A percentile compares a stretch with the other conserved stretches of the same genome.
Conservation (phyloP, 2,888 invertebrate species). For the Xestoiulus laeticollis region DNA sequence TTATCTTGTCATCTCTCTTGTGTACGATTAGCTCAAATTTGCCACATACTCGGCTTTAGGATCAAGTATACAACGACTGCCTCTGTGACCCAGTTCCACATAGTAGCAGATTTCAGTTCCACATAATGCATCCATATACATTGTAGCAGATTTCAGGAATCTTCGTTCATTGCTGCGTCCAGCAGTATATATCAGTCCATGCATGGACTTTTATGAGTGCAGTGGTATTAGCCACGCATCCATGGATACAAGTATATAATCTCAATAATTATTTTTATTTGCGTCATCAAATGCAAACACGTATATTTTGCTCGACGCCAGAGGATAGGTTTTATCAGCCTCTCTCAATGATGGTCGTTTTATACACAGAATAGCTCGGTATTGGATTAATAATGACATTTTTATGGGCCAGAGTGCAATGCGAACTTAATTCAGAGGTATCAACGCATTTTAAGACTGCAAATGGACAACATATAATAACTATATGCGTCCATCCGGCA, state of each 20-base stretch:
- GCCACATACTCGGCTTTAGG: background rate
- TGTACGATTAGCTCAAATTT: background rate
- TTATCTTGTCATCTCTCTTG: background rate
- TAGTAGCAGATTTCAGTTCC: background rate
- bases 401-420: background rate
- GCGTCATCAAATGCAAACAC: slow-evolving; percentile 19
- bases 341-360: background rate
- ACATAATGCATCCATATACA: background rate
- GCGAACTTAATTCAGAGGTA: background rate
- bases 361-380: slow-evolving; percentile 4
- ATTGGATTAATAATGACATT: slow-evolving; percentile 36
- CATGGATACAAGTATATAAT: slow-evolving; percentile 27
- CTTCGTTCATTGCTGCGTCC: background rate
- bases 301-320: background rate
- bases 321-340: background rate
- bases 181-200: background rate
- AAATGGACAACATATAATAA: background rate
- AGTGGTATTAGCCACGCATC: slow-evolving; percentile 13
- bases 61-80: background rate
- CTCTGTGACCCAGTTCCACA: background rate
- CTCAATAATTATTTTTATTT: slow-evolving; percentile 39
- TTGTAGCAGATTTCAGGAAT: slow-evolving; percentile 4
- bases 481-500: background rate
- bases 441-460: background rate
- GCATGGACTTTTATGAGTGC: slow-evolving; percentile 35